Evolutionary conservation across 2,888 invertebrate species (phyloP).

Genomic region (Xanthorhoe designata): DNA sequence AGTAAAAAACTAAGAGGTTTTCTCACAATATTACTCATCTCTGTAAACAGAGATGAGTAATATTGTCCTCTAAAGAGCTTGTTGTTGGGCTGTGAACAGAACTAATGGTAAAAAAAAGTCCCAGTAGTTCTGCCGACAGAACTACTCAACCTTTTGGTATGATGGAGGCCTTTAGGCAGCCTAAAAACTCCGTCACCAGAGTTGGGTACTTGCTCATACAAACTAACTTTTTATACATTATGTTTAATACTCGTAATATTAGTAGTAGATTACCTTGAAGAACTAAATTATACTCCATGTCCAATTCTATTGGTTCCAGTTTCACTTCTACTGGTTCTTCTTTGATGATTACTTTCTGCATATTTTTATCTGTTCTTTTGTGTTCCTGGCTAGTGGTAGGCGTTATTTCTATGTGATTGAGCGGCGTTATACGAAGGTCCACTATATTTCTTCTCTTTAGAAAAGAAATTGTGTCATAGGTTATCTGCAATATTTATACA

Average conservation of each 20-base stretch:
- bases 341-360: neutral
- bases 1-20: too few species aligned
- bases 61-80: too few species aligned
- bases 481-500: slow-evolving; percentile 1
- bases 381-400: neutral
- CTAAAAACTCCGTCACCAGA: too few species aligned
- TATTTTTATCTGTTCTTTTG: neutral
- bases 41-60: too few species aligned
- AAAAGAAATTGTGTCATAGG: slow-evolving; percentile 1
- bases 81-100: too few species aligned
- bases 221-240: too few species aligned
- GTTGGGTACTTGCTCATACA: too few species aligned
- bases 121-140: too few species aligned
- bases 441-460: slow-evolving; percentile 1
- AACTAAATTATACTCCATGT: neutral
- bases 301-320: neutral
- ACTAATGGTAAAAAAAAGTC: too few species aligned
- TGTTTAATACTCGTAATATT: neutral
- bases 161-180: too few species aligned
- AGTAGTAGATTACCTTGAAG: neutral
- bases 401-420: neutral
- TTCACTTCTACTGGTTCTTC: slow-evolving; percentile 3
- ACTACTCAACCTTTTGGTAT: too few species aligned
- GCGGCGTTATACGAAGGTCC: neutral
- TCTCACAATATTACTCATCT: too few species aligned